phyloP scores from a whole-genome alignment of 1,140 invertebrate genomes.

The Ostrea edulis region DNA sequence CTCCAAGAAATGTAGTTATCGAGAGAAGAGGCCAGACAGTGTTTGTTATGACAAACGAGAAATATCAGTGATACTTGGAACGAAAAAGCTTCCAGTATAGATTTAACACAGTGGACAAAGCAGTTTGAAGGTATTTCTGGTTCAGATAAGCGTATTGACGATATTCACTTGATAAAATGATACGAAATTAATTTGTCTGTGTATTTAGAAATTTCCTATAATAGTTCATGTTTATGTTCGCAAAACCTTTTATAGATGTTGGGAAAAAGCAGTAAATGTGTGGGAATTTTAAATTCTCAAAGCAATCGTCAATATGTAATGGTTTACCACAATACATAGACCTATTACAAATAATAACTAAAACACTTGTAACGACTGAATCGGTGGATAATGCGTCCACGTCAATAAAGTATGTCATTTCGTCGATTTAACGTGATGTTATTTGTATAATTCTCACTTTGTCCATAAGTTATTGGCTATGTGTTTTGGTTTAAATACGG shows the following conservation, averaged over 20 bases:
- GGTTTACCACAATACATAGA: neutral
- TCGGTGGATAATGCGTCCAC: neutral
- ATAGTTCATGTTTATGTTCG: neutral
- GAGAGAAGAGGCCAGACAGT: neutral
- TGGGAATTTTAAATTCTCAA: neutral
- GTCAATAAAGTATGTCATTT: slow-evolving; percentile 7
- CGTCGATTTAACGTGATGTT: neutral
- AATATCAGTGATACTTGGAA: neutral
- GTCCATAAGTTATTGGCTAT: neutral
- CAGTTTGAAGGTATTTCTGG: neutral
- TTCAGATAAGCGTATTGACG: neutral
- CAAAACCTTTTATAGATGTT: neutral
- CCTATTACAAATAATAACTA: neutral
- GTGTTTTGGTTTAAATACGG: neutral
- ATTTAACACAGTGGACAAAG: neutral
- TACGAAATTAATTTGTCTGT: neutral
- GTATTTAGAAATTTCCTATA: too few relatives aligned
- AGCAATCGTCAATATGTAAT: slow-evolving; percentile 7
- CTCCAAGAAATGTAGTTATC: slow-evolving; percentile 12
- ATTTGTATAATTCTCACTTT: neutral
- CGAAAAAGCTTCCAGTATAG: neutral
- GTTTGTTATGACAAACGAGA: slow-evolving; percentile 14
- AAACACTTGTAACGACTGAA: neutral
- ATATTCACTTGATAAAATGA: neutral
- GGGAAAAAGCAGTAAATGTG: neutral